These are phyloP conservation scores for Tethya wilhelma DNA, from an alignment of 37 sponge, comb jelly and placozoan species.

Conservation along the genomic window DNA sequence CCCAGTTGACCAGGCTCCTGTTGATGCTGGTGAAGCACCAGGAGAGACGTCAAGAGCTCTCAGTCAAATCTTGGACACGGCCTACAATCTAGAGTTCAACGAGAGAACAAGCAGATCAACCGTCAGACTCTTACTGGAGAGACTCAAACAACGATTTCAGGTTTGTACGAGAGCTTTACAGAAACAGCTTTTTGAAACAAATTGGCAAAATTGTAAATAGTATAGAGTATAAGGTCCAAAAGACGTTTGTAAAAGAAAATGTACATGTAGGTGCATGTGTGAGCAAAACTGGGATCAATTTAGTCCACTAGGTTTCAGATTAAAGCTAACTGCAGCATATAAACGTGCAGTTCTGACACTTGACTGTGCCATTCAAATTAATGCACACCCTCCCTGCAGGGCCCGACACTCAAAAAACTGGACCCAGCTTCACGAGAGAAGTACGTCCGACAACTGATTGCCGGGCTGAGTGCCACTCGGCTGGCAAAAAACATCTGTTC, in stretches of 20 bases:
- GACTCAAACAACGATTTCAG: conserved; percentile 74
- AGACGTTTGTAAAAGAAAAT: too few relatives aligned
- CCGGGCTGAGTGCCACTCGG: conserved; percentile 67
- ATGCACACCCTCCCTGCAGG: neutral
- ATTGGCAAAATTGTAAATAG: too few relatives aligned
- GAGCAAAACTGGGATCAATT: too few relatives aligned
- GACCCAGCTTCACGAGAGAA: conserved; percentile 81
- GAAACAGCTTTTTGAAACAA: too few relatives aligned
- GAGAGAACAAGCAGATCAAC: conserved; percentile 84
- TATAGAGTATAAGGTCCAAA: too few relatives aligned
- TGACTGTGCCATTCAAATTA: neutral
- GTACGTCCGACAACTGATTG: conserved; percentile 68
- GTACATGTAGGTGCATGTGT: too few relatives aligned
- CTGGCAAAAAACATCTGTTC: conserved; percentile 86
- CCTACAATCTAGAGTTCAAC: conserved; percentile 85
- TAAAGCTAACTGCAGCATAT: neutral
- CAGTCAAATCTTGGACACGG: conserved; percentile 86
- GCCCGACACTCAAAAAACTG: conserved; percentile 65
- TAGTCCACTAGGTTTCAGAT: too few relatives aligned
- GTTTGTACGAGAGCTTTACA: too few relatives aligned
- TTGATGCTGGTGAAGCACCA: conserved; percentile 4
- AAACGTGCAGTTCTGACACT: neutral
- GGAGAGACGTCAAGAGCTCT: conserved; percentile 48
- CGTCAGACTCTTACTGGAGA: conserved; percentile 77
- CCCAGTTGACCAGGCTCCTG: neutral